These are phyloP conservation scores for Lithosia quadra DNA, from an alignment of 2,888 invertebrate species.

Conservation along the genomic window DNA sequence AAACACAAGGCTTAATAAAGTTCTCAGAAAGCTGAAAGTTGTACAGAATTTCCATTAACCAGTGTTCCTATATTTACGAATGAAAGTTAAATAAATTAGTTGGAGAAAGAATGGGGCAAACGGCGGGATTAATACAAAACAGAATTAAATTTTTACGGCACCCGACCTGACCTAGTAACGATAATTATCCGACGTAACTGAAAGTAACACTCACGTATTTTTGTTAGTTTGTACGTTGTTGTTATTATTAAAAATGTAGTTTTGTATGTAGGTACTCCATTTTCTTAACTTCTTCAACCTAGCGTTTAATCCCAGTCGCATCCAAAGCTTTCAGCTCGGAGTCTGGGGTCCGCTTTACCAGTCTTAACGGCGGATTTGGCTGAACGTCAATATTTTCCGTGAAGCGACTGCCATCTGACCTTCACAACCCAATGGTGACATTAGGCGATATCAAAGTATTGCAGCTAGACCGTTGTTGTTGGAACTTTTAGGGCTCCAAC, in stretches of 20 bases:
- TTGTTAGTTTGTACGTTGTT: constrained; percentile 3
- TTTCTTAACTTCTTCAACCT: neutral
- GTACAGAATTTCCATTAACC: constrained; percentile 12
- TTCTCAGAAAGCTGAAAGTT: constrained; percentile 9
- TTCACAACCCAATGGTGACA: no score
- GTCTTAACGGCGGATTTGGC: no score
- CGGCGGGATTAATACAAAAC: constrained; percentile 24
- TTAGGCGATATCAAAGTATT: no score
- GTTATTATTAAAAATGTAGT: constrained; percentile 4
- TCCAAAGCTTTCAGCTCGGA: no score
- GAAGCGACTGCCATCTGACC: no score
- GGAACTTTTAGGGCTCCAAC: no score
- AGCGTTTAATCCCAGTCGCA: no score
- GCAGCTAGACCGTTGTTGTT: no score
- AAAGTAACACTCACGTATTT: constrained; percentile 18
- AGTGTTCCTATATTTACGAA: constrained; percentile 15
- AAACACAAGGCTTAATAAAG: no score
- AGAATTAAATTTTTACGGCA: constrained; percentile 36
- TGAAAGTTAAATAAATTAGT: constrained; percentile 24
- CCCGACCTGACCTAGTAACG: constrained; percentile 37
- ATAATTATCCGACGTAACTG: constrained; percentile 34
- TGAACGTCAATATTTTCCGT: no score
- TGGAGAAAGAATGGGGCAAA: constrained; percentile 26
- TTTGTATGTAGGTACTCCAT: neutral
- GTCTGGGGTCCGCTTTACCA: no score